These are phyloP conservation scores for Acipenser transmontanus DNA, from an alignment of 2,797 vertebrate genomes.

Conservation along the genomic window DNA sequence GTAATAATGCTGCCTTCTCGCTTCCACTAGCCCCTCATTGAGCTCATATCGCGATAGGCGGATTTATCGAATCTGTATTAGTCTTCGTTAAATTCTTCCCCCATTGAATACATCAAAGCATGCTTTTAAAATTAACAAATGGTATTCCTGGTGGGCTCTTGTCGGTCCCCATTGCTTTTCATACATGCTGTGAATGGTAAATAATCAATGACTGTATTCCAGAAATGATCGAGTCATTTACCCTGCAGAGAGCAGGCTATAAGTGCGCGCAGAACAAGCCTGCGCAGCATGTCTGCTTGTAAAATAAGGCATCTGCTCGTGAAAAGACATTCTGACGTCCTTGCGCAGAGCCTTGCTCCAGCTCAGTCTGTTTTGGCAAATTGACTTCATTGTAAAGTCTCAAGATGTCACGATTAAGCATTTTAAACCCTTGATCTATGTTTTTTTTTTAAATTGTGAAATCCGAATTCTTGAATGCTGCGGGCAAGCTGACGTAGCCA, in stretches of 20 bases:
- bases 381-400: slow-evolving; percentile 52
- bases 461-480: slow-evolving; percentile 32
- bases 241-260: slow-evolving; percentile 44
- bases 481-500: slow-evolving; percentile 34
- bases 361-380: slow-evolving; percentile 51
- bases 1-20: too few species aligned
- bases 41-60: too few species aligned
- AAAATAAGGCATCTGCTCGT: slow-evolving; percentile 38
- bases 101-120: too few species aligned
- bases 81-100: too few species aligned
- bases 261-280: slow-evolving; percentile 25
- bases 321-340: slow-evolving; percentile 60
- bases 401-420: slow-evolving; percentile 67
- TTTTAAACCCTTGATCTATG: slow-evolving; percentile 21
- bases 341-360: slow-evolving; percentile 56
- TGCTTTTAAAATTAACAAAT: too few species aligned
- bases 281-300: slow-evolving; percentile 43
- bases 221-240: slow-evolving; percentile 34
- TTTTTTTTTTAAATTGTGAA: slow-evolving; percentile 33
- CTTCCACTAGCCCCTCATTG: too few species aligned
- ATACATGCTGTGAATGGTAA: too few species aligned
- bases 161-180: too few species aligned
- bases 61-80: too few species aligned
- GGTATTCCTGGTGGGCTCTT: too few species aligned
- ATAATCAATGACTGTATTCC: too few species aligned